A percentile compares a stretch with the other conserved stretches of the same genome.
Conservation (phyloP, 2,797 vertebrate species). For the Phalanger gymnotis region DNA sequence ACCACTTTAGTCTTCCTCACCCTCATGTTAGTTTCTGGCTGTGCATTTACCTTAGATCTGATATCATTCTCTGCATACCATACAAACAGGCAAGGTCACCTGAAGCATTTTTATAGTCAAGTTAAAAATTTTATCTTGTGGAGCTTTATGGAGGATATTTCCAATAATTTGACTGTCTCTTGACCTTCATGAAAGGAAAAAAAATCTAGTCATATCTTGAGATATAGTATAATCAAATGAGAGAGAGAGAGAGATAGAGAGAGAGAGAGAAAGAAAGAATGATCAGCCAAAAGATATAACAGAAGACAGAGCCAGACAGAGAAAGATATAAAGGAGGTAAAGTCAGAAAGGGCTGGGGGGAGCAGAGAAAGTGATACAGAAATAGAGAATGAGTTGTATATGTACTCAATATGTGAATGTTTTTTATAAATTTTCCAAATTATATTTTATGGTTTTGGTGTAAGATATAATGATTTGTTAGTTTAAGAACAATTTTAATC, state of each 20-base stretch:
- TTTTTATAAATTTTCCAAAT: background rate
- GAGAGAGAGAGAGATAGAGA: background rate
- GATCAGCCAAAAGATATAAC: background rate
- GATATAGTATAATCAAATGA: background rate
- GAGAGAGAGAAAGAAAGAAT: background rate
- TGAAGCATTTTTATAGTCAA: background rate
- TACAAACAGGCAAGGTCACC: background rate
- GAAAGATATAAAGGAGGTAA: background rate
- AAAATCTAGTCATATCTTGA: background rate
- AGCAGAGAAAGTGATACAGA: background rate
- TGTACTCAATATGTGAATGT: background rate
- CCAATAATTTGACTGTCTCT: background rate
- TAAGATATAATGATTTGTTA: background rate
- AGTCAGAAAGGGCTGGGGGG: background rate
- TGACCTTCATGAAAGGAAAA: conserved; percentile 4
- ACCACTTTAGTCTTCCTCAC: background rate
- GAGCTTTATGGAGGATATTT: background rate
- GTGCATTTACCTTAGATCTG: background rate
- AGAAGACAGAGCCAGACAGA: background rate
- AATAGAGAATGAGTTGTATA: background rate
- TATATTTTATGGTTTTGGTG: background rate
- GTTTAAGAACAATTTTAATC: background rate
- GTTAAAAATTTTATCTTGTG: background rate
- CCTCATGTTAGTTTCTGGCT: background rate
- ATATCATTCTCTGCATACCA: background rate